These are phyloP conservation scores for Bicyclus anynana DNA, from an alignment of 1,140 invertebrate genomes.

Conservation along the genomic window DNA sequence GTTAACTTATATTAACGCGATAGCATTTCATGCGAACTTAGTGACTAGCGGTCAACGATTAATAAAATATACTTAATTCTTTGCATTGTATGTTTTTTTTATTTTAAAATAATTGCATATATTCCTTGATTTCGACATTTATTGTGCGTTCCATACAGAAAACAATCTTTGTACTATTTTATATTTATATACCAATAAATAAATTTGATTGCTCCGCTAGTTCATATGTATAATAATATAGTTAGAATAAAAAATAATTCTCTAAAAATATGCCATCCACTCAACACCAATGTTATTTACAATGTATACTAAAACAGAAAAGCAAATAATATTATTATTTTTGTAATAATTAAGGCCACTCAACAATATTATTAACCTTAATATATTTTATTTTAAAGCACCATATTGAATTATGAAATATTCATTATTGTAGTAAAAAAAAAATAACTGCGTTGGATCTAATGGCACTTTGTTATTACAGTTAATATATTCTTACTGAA, in stretches of 20 bases:
- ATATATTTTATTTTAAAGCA: slow-evolving; percentile 45
- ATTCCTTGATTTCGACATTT: too few species aligned
- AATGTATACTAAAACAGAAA: slow-evolving; percentile 37
- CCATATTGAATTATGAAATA: slow-evolving; percentile 33
- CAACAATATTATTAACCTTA: slow-evolving; percentile 28
- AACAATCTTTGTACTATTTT: too few species aligned
- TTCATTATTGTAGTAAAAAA: slow-evolving; percentile 14
- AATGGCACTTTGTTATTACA: slow-evolving; percentile 24
- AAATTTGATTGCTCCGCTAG: too few species aligned
- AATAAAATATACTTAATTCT: slow-evolving; percentile 43
- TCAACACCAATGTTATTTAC: slow-evolving; percentile 53
- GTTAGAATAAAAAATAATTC: too few species aligned
- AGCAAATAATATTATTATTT: slow-evolving; percentile 21
- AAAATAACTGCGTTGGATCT: slow-evolving; percentile 10
- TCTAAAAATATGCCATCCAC: neutral
- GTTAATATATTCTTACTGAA: slow-evolving; percentile 10
- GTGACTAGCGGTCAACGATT: slow-evolving; percentile 59
- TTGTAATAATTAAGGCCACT: slow-evolving; percentile 48
- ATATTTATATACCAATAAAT: too few species aligned
- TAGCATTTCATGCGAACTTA: slow-evolving; percentile 67
- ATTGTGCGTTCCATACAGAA: too few species aligned
- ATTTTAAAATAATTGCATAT: slow-evolving; percentile 22
- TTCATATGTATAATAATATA: too few species aligned
- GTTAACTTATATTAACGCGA: slow-evolving; percentile 53
- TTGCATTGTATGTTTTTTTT: slow-evolving; percentile 37